These are phyloP conservation scores for Hesperophylax magnus DNA, from an alignment of 1,140 invertebrate genomes.

Conservation along the genomic window DNA sequence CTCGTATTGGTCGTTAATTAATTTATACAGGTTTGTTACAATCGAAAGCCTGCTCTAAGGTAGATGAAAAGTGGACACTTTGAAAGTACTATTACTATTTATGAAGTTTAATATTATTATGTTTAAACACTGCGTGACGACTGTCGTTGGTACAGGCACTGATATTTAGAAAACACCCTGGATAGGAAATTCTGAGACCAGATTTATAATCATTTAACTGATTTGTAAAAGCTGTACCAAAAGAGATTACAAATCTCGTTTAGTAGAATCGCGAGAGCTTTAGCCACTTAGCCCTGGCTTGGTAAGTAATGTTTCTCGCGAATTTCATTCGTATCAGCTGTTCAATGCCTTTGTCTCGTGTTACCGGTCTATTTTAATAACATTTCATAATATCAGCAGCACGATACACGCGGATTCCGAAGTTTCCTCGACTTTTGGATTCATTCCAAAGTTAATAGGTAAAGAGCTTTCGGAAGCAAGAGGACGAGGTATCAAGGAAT, in stretches of 20 bases:
- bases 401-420: background rate
- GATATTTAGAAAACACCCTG: background rate
- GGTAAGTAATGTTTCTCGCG: background rate
- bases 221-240: background rate
- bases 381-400: constrained; percentile 31
- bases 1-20: too few species aligned
- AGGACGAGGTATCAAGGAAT: background rate
- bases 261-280: background rate
- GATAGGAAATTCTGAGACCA: background rate
- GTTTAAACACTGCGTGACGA: too few species aligned
- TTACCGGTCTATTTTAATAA: constrained; percentile 34
- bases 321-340: constrained; percentile 13
- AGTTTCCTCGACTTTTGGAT: constrained; percentile 24
- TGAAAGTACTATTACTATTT: too few species aligned
- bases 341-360: constrained; percentile 36
- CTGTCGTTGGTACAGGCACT: too few species aligned
- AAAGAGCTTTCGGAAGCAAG: background rate
- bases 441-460: constrained; percentile 18
- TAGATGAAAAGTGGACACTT: too few species aligned
- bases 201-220: background rate
- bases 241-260: background rate
- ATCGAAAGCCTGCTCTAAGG: too few species aligned
- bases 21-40: too few species aligned
- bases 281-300: background rate
- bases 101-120: too few species aligned